Base-by-base conservation (phyloP, 2,888 invertebrate species). In the Tinea semifulvella region DNA sequence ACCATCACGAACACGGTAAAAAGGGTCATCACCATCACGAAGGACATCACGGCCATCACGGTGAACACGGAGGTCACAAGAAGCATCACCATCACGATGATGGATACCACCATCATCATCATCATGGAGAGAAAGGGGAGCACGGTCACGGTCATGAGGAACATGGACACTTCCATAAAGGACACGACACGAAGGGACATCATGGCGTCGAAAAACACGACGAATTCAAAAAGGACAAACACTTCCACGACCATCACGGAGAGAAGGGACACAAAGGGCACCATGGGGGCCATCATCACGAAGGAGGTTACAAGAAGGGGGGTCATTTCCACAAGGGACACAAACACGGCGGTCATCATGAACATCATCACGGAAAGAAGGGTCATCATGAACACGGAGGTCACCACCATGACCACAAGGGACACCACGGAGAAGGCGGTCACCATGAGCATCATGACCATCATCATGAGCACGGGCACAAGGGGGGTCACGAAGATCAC, bases 161-260 rank as follows among this genome's bases (percentile, higher is more conserved):
- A 52, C 75, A 77, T 51, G 91, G 91, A 8, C 85, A 86, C 56
- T 91, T 86, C 74, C 90, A 90, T 55, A 92, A 92, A 62, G 92
- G 92, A 0, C 91, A 92, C 70, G 88, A 88, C 67, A 92, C 91
- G 49, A 90, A 92, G 61, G 91, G 92, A 50, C 90, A 91, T 57
- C 92, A 92, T 60, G 88, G 91, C 53, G 82, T 92, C 4, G 91
- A 92, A 70, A 91, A 92, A 60, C 75, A 89, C 52, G 90, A 92
- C 68, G 92, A 92, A 67, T 91, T 86, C 77, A 90, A 91, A 62
- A 92, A 92, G 65, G 88, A 92, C 59, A 91, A 92, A 59, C 90
- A 92, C 67, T 92, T 90, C 85, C 91, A 88, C 66, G 90, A 92
- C 54, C 91, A 92, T 64, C 88, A 91, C 58, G 90, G 92, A 52